These are phyloP conservation scores for Pandemis cinnamomeana DNA, from an alignment of 2,888 invertebrate species.

Conservation along the genomic window DNA sequence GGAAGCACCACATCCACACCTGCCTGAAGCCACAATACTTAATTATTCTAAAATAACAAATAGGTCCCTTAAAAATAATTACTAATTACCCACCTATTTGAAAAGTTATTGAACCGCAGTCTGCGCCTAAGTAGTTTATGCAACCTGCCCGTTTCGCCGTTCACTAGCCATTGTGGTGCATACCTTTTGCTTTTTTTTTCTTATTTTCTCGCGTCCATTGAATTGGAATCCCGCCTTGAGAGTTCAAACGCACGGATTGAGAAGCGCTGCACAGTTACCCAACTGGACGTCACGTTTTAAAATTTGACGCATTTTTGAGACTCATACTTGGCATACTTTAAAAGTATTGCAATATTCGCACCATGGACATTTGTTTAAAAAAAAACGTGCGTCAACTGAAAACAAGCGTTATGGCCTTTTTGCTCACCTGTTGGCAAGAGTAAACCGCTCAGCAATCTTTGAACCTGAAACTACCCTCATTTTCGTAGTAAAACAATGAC, in stretches of 20 bases:
- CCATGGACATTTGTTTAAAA: no score
- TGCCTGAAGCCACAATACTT: neutral
- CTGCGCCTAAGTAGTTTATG: conserved; percentile 56
- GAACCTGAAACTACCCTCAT: no score
- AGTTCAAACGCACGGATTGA: neutral
- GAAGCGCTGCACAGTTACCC: neutral
- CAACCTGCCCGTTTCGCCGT: conserved; percentile 56
- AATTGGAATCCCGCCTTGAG: conserved; percentile 33
- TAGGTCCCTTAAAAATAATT: neutral
- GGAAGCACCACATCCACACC: neutral
- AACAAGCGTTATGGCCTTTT: no score
- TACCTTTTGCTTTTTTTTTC: conserved; percentile 48
- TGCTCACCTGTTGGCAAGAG: no score
- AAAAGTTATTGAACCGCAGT: conserved; percentile 55
- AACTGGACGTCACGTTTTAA: neutral
- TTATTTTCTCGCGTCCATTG: conserved; percentile 45
- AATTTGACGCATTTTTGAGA: neutral
- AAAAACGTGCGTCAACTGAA: no score
- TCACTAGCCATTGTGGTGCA: conserved; percentile 54
- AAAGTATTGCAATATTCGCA: no score
- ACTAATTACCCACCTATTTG: neutral
- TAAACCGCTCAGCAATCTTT: no score
- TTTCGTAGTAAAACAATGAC: no score
- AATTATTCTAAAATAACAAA: conserved; percentile 16
- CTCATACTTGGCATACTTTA: conserved; percentile 2